Conservation (phyloP, 2,113 vertebrate species). For the Argyrosomus japonicus region DNA sequence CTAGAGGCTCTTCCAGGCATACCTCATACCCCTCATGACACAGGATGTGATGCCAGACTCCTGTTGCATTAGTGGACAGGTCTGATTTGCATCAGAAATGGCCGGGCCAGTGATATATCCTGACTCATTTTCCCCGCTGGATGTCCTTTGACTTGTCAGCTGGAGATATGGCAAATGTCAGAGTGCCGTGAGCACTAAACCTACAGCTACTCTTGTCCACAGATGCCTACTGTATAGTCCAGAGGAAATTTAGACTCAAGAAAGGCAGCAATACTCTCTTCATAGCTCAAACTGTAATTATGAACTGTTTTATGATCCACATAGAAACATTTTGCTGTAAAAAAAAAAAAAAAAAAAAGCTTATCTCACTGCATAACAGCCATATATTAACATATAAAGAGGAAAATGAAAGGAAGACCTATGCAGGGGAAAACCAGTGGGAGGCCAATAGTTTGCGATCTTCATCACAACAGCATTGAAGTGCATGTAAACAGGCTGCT, state of each 20-base stretch:
- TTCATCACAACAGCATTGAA: slow-evolving; percentile 35
- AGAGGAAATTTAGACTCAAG: neutral
- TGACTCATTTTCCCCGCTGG: slow-evolving; percentile 58
- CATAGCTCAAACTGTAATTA: slow-evolving; percentile 16
- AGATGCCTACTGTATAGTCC: neutral
- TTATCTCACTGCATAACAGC: slow-evolving; percentile 20
- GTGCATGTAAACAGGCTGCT: slow-evolving; percentile 44
- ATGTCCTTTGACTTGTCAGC: slow-evolving; percentile 65
- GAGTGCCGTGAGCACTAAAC: slow-evolving; percentile 52
- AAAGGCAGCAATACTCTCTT: neutral
- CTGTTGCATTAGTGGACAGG: slow-evolving; percentile 66
- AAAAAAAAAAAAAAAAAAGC: slow-evolving; percentile 5
- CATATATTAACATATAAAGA: slow-evolving; percentile 44
- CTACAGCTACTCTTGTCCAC: slow-evolving; percentile 20
- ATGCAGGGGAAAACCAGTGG: slow-evolving; percentile 30
- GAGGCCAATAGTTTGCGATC: slow-evolving; percentile 37
- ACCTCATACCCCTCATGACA: slow-evolving; percentile 50
- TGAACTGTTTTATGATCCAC: slow-evolving; percentile 4
- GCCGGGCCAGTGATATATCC: slow-evolving; percentile 58
- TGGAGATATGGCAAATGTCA: slow-evolving; percentile 66
- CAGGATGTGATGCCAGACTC: slow-evolving; percentile 68
- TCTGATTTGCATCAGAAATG: slow-evolving; percentile 71
- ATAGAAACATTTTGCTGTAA: slow-evolving; percentile 15
- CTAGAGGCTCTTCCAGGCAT: slow-evolving; percentile 65
- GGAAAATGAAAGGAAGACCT: slow-evolving; percentile 33